Evolutionary conservation across 2,113 vertebrate species (phyloP).

Genomic region (Pedetes capensis): DNA sequence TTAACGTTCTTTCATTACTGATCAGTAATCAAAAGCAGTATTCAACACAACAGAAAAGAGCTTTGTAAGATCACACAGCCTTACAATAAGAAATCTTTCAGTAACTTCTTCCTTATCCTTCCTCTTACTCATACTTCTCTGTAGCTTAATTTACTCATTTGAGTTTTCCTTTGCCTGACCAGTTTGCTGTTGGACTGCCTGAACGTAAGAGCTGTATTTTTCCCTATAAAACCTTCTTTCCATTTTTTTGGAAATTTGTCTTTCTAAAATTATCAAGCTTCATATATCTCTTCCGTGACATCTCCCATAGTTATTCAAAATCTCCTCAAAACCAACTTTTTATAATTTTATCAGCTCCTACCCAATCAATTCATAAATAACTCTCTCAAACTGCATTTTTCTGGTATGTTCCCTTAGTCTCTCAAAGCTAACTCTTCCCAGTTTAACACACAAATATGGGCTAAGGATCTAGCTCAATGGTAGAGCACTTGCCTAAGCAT

Average conservation of each 20-base stretch:
- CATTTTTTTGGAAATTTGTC: conserved; percentile 31
- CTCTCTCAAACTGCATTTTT: neutral
- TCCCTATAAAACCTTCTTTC: neutral
- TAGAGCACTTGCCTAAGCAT: too few relatives aligned
- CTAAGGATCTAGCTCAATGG: too few relatives aligned
- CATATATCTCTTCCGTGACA: conserved; percentile 23
- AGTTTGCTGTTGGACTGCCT: too few relatives aligned
- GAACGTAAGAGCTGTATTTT: neutral
- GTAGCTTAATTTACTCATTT: neutral
- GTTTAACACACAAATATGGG: neutral
- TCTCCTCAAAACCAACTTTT: conserved; percentile 22
- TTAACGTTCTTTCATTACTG: neutral
- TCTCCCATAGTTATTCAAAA: conserved; percentile 47
- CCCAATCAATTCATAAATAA: conserved; percentile 30
- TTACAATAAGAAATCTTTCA: neutral
- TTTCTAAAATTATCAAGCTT: conserved; percentile 21
- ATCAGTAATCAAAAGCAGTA: neutral
- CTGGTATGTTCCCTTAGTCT: neutral
- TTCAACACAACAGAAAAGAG: neutral
- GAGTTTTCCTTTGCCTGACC: neutral
- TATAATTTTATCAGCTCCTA: conserved; percentile 7
- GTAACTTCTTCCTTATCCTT: neutral
- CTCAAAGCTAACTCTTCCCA: conserved; percentile 2
- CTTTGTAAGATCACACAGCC: neutral
- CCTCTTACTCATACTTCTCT: neutral